Evolutionary conservation across 2,113 vertebrate genomes (phyloP).

Genomic region (Lophochroa leadbeateri): DNA sequence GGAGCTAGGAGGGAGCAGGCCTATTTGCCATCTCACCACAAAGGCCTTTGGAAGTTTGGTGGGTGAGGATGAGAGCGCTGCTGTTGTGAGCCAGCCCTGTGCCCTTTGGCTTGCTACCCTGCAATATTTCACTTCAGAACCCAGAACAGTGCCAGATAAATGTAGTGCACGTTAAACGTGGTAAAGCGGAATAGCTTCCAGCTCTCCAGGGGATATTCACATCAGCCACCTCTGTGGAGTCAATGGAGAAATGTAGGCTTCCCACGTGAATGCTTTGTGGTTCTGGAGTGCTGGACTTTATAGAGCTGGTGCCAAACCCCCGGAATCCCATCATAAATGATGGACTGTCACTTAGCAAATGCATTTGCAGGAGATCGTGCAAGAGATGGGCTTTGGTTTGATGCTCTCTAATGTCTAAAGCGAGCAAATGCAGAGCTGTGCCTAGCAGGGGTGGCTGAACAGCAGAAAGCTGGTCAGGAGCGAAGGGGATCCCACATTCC

Average conservation of each 20-base stretch:
- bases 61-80: background rate
- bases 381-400: background rate
- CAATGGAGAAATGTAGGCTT: fast-evolving
- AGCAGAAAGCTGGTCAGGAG: fast-evolving
- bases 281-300: background rate
- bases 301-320: background rate
- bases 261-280: background rate
- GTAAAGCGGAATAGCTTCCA: background rate
- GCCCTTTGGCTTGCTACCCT: background rate
- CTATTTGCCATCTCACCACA: background rate
- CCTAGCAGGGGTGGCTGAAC: background rate
- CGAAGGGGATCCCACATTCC: background rate
- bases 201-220: background rate
- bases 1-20: background rate
- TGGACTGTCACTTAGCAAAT: background rate
- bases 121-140: background rate
- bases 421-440: background rate
- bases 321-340: background rate
- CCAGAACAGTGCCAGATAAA: background rate
- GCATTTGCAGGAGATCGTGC: background rate
- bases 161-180: background rate
- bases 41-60: background rate
- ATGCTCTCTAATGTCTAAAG: background rate
- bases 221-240: background rate
- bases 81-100: background rate